Conservation (phyloP, 2,113 vertebrate species). For the Ovibos moschatus region DNA sequence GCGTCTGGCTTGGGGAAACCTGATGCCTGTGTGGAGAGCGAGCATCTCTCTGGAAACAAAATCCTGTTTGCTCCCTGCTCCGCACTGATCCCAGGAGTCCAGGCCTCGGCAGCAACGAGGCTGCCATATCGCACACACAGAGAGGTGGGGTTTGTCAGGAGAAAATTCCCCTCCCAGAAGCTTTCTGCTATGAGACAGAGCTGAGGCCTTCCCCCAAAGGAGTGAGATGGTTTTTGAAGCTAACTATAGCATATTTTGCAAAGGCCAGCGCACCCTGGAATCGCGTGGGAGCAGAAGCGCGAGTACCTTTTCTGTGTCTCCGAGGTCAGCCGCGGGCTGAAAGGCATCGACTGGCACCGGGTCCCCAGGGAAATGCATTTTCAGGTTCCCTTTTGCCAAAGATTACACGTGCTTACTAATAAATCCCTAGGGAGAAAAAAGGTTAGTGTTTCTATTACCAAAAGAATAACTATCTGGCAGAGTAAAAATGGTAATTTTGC, state of each 20-base stretch:
- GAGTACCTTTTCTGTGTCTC: conserved; percentile 36
- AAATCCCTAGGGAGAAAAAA: conserved; percentile 51
- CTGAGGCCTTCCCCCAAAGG: not conserved
- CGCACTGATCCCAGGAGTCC: not conserved
- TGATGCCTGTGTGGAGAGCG: not conserved
- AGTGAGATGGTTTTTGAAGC: not conserved
- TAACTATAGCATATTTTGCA: not conserved
- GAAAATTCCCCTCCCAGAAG: not conserved
- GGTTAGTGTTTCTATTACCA: conserved; percentile 56
- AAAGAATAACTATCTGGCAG: conserved; percentile 50
- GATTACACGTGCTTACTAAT: conserved; percentile 46
- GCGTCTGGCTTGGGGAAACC: not conserved
- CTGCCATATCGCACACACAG: accelerated
- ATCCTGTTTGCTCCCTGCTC: conserved; percentile 36
- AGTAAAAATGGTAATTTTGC: conserved; percentile 58
- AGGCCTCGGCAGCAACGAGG: not conserved
- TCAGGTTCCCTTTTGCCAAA: conserved; percentile 63
- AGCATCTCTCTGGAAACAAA: conserved; percentile 40
- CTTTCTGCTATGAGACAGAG: not conserved
- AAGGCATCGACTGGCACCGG: conserved; percentile 5
- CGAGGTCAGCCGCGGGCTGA: conserved; percentile 54
- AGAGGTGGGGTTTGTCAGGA: not conserved
- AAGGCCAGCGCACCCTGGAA: conserved; percentile 6
- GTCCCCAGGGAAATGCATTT: conserved; percentile 35
- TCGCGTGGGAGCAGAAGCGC: not conserved